phyloP scores from a whole-genome alignment of 2,113 vertebrate species.

The Cichladusa arquata region DNA sequence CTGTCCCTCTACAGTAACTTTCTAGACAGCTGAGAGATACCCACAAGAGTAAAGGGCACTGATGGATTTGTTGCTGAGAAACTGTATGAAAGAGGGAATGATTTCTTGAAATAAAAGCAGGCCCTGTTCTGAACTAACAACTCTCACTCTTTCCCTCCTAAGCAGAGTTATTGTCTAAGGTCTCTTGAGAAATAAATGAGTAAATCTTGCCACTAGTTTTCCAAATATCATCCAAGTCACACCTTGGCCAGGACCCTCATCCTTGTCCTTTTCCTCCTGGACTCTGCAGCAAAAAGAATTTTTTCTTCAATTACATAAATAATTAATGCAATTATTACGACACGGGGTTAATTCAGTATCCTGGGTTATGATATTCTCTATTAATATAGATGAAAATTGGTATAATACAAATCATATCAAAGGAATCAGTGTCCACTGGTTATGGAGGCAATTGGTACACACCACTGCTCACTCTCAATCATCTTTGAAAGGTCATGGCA shows the following conservation, averaged over 20 bases:
- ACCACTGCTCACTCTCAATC: background rate
- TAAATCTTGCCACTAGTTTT: background rate
- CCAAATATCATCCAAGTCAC: background rate
- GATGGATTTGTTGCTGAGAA: background rate
- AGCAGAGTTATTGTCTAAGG: background rate
- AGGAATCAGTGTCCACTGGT: background rate
- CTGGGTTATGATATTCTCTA: background rate
- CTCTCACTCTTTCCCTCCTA: background rate
- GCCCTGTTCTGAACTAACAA: background rate
- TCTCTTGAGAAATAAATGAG: background rate
- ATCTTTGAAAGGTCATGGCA: background rate
- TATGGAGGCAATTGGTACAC: background rate
- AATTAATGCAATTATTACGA: background rate
- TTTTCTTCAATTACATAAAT: background rate
- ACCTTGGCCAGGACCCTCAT: background rate
- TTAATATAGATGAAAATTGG: background rate
- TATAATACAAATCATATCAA: background rate
- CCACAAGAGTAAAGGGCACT: background rate
- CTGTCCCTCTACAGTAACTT: background rate
- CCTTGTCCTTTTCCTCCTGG: background rate
- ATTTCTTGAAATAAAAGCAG: background rate
- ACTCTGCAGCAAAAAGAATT: background rate
- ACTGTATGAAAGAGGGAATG: background rate
- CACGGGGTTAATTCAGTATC: background rate
- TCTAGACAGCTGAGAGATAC: background rate